Evolutionary conservation across 30 jellyfish, hydroid and myxozoan species (phyloP).

Genomic region (Hydractinia symbiolongicarpus): DNA sequence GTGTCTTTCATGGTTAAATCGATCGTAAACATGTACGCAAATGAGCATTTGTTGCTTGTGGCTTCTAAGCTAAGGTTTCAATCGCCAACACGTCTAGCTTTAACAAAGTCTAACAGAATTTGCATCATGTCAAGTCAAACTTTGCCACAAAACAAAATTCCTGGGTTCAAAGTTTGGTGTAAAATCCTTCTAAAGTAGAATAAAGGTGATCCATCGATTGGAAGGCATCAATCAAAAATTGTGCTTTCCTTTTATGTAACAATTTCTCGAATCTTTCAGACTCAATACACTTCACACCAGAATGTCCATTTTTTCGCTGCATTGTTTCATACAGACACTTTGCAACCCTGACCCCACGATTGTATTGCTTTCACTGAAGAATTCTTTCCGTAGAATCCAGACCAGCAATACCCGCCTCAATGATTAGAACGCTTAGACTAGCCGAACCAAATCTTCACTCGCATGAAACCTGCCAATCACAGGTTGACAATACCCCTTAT

Average conservation of each 20-base stretch:
- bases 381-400: not conserved
- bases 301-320: not conserved
- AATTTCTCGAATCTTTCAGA: not conserved
- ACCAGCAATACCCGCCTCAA: slow-evolving; percentile 5
- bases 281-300: not conserved
- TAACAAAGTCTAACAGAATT: not conserved
- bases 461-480: not conserved
- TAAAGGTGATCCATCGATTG: too few species aligned
- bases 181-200: too few species aligned
- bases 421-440: not conserved
- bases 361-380: slow-evolving; percentile 6
- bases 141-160: too few species aligned
- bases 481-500: not conserved
- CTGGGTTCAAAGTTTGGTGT: too few species aligned
- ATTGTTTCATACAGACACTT: slow-evolving; percentile 1
- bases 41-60: not conserved
- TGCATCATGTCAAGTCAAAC: too few species aligned
- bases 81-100: not conserved
- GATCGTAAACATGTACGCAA: not conserved
- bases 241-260: not conserved
- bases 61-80: not conserved
- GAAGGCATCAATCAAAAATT: not conserved
- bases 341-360: slow-evolving; percentile 18
- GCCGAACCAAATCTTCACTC: slow-evolving; percentile 7
- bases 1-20: not conserved